phyloP scores from a whole-genome alignment of 1,140 invertebrate species.

The Drosophila sproati region DNA sequence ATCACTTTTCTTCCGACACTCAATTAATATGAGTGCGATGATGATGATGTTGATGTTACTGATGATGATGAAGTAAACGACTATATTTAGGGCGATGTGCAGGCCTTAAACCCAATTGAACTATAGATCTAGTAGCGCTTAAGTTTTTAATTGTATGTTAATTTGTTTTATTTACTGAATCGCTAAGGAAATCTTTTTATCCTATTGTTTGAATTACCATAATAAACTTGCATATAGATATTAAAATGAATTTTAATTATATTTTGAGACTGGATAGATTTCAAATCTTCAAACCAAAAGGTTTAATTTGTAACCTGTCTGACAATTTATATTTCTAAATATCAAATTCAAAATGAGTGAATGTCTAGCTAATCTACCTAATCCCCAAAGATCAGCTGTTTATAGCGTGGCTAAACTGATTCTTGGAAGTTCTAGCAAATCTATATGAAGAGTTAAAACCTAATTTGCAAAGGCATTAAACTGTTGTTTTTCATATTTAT shows the following conservation, averaged over 20 bases:
- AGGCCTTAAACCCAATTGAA: neutral
- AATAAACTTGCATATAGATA: slow-evolving; percentile 58
- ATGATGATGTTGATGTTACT: neutral
- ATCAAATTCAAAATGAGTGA: too few species aligned
- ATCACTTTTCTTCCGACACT: slow-evolving; percentile 17
- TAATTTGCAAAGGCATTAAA: too few species aligned
- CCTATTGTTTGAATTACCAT: slow-evolving; percentile 67
- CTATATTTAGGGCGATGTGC: neutral
- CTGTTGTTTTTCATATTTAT: too few species aligned
- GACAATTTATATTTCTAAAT: too few species aligned
- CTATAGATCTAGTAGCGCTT: slow-evolving; percentile 43
- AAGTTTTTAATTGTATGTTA: slow-evolving; percentile 59
- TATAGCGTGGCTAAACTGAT: too few species aligned
- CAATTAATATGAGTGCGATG: slow-evolving; percentile 41
- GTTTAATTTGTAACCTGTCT: too few species aligned
- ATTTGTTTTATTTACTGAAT: slow-evolving; percentile 71
- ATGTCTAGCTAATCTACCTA: too few species aligned
- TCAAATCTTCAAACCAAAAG: too few species aligned
- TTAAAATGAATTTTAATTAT: slow-evolving; percentile 3
- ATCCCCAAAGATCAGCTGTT: too few species aligned
- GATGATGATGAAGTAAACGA: slow-evolving; percentile 14
- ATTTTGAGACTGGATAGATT: too few species aligned
- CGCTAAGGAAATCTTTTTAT: slow-evolving; percentile 37
- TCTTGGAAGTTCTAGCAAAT: too few species aligned
- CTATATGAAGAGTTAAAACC: too few species aligned